Evolutionary conservation across 2,888 invertebrate species (phyloP), one percentile per base, ranked within the genome.

Genomic region (Drosophila multiciliata): DNA sequence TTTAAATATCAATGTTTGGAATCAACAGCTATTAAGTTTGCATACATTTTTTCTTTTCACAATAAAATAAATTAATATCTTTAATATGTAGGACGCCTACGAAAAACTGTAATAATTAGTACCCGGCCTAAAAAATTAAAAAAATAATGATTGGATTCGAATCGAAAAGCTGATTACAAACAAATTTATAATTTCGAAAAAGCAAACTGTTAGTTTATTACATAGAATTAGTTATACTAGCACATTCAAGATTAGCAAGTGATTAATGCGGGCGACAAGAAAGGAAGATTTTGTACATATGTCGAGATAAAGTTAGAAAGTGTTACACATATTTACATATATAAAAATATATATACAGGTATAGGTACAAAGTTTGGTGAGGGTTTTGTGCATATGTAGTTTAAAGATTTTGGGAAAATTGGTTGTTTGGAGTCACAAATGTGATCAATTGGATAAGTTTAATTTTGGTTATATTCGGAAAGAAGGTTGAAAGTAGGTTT

Each of bases 331-430:
- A 84, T 75, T 66, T 70, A 74, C 65, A 78, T 45, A 53, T 52
- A 54, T 70, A 78, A 71, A 75, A 71, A 75, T 35, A 79, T 60
- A 60, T 80, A 71, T 79, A 82, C 69, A 81, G 29, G 29, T 53
- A 53, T 59, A 54, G 49, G 53, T 54, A 65, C 58, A 67, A 52
- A 63, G 66, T 54, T 45, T 17, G 33, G 49, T 63, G 65, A 66
- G 75, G 61, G 55, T 68, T 72, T 69, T 88, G 66, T 73, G 81
- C 78, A 86, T 85, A 82, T 77, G 66, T 74, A 66, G 61, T 66
- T 78, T 69, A 66, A 63, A 63, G 66, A 65, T 71, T 60, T 65
- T 70, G 57, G 57, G 2, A 23, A 61, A 67, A 26, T 38, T 36
- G 40, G 23, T 53, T 32, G 65, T 66, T 67, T 65, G 50, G 54